Conservation (phyloP, 2,113 vertebrate genomes). For the Hystrix cristata region DNA sequence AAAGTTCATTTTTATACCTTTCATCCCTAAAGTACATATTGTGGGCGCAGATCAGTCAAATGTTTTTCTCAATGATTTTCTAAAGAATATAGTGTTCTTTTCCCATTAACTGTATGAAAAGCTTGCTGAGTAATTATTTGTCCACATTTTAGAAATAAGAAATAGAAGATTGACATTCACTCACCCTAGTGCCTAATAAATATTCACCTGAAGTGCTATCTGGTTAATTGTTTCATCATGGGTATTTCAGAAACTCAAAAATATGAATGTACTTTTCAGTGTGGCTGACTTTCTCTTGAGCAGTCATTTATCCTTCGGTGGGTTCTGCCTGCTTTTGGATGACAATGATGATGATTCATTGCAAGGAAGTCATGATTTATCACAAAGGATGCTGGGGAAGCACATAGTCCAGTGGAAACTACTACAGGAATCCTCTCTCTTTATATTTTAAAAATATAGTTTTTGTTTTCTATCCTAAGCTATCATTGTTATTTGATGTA, state of each 20-base stretch:
- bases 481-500: conserved; percentile 36
- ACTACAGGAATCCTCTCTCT: not conserved
- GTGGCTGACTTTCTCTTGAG: conserved; percentile 11
- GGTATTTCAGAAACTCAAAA: conserved; percentile 26
- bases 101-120: not conserved
- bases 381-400: not conserved
- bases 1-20: not conserved
- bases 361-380: conserved; percentile 45
- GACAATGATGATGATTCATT: conserved; percentile 63
- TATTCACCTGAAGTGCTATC: conserved; percentile 19
- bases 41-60: not conserved
- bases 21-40: not conserved
- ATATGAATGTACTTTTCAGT: not conserved
- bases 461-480: conserved; percentile 4
- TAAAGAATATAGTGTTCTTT: not conserved
- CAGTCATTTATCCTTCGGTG: conserved; percentile 51
- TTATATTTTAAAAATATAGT: not conserved
- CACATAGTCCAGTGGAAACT: not conserved
- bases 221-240: conserved; percentile 65
- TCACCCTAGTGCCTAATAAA: conserved; percentile 36
- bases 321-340: conserved; percentile 26
- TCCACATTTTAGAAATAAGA: conserved; percentile 58
- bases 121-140: conserved; percentile 34
- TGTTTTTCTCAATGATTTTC: not conserved
- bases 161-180: conserved; percentile 32